These are phyloP conservation scores for Eupeodes corollae DNA, from an alignment of 1,140 invertebrate genomes.

Conservation along the genomic window DNA sequence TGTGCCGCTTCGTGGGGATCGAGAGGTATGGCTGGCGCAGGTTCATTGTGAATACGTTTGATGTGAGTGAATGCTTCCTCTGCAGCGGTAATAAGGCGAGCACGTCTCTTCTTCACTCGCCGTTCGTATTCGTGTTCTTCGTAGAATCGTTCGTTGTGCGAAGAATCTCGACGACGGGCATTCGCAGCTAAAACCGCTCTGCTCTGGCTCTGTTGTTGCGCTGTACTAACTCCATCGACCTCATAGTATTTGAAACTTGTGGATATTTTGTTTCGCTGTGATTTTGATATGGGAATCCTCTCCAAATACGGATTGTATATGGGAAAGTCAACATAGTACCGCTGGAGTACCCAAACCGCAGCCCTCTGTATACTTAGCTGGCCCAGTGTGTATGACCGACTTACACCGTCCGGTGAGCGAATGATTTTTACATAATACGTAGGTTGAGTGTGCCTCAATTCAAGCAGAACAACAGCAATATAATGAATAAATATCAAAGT, in stretches of 20 bases:
- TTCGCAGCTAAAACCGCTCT: conserved; percentile 58
- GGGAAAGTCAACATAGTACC: conserved; percentile 92
- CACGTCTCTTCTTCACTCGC: conserved; percentile 78
- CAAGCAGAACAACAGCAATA: conserved; percentile 81
- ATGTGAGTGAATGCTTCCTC: conserved; percentile 98
- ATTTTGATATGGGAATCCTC: conserved; percentile 74
- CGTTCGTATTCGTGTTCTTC: conserved; percentile 95
- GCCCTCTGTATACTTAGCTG: conserved; percentile 90
- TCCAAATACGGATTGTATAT: conserved; percentile 96
- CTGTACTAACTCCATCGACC: conserved; percentile 74
- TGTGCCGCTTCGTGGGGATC: conserved; percentile 92
- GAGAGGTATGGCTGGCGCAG: conserved; percentile 57
- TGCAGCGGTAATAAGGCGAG: conserved; percentile 78
- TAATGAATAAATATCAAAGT: conserved; percentile 93
- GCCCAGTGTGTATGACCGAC: conserved; percentile 74
- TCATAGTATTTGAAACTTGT: conserved; percentile 94
- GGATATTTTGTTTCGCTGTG: conserved; percentile 56
- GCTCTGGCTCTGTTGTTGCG: conserved; percentile 52
- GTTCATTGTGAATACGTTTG: conserved; percentile 61
- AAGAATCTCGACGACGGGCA: conserved; percentile 64
- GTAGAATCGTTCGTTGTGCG: conserved; percentile 94
- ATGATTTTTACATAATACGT: conserved; percentile 85
- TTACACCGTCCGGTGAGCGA: conserved; percentile 87
- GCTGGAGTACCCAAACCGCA: conserved; percentile 85
- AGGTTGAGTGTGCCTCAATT: conserved; percentile 82